These are phyloP conservation scores for Dicaeum eximium DNA, from an alignment of 2,113 vertebrate genomes.

Conservation along the genomic window DNA sequence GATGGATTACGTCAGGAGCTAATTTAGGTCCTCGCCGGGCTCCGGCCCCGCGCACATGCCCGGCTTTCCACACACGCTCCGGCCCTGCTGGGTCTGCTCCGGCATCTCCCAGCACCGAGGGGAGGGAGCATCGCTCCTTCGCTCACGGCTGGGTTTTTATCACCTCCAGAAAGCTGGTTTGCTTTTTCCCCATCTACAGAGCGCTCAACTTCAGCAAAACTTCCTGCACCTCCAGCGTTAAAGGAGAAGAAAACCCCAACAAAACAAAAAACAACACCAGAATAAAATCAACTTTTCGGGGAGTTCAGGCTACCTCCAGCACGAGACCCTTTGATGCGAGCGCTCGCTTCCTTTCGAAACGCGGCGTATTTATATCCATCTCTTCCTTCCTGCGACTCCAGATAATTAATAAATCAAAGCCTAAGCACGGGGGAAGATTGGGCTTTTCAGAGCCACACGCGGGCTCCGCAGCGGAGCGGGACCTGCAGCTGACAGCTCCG, in stretches of 20 bases:
- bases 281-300: not conserved
- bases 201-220: constrained; percentile 12
- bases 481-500: constrained; percentile 26
- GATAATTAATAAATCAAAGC: constrained; percentile 27
- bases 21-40: constrained; percentile 20
- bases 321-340: constrained; percentile 18
- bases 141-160: not conserved
- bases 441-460: not conserved
- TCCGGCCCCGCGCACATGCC: not conserved
- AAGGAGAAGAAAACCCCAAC: not conserved
- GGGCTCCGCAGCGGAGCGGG: not conserved
- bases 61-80: not conserved
- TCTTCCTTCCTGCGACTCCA: constrained; percentile 43
- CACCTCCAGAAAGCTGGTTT: not conserved
- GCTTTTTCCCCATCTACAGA: not conserved
- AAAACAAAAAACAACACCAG: not conserved
- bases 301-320: not conserved
- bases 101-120: not conserved
- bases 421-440: not conserved
- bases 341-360: constrained; percentile 5
- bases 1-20: constrained; percentile 21
- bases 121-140: not conserved
- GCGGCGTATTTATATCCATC: not conserved
- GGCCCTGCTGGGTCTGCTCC: not conserved
- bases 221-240: not conserved